phyloP scores from a whole-genome alignment of 2,113 vertebrate genomes.

The Brachyhypopomus gauderio region DNA sequence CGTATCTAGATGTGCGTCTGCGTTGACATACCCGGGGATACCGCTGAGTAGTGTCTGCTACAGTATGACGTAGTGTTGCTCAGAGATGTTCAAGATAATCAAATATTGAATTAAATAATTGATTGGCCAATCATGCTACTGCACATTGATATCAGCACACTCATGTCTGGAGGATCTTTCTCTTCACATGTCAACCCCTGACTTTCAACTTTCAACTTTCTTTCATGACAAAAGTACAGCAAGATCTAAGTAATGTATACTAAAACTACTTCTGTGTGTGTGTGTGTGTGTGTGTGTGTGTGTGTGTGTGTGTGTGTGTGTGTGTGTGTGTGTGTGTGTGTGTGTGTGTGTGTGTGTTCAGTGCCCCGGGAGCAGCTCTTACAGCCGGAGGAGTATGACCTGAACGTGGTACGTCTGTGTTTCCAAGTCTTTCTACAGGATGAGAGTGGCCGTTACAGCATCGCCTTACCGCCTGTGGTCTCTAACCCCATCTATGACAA shows the following conservation, averaged over 20 bases:
- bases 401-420: conserved; percentile 96
- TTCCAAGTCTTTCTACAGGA: conserved; percentile 93
- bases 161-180: neutral
- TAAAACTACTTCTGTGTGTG: neutral
- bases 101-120: neutral
- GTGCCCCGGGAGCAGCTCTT: conserved; percentile 89
- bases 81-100: conserved; percentile 21
- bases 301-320: too few species aligned
- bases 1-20: conserved; percentile 42
- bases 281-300: neutral
- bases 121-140: neutral
- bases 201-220: neutral
- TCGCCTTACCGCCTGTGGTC: conserved; percentile 82
- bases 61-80: conserved; percentile 28
- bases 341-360: conserved; percentile 62
- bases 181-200: neutral
- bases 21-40: conserved; percentile 40
- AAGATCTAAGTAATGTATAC: neutral
- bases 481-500: conserved; percentile 99
- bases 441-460: conserved; percentile 81
- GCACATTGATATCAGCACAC: neutral
- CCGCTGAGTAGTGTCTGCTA: conserved; percentile 23
- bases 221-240: neutral
- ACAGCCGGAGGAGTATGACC: conserved; percentile 91
- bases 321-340: conserved; percentile 35